Percentiles rank a stretch among this genome's conserved stretches.
Evolutionary conservation across 2,113 vertebrate genomes (phyloP).

Genomic region (Acrocephalus kingi): DNA sequence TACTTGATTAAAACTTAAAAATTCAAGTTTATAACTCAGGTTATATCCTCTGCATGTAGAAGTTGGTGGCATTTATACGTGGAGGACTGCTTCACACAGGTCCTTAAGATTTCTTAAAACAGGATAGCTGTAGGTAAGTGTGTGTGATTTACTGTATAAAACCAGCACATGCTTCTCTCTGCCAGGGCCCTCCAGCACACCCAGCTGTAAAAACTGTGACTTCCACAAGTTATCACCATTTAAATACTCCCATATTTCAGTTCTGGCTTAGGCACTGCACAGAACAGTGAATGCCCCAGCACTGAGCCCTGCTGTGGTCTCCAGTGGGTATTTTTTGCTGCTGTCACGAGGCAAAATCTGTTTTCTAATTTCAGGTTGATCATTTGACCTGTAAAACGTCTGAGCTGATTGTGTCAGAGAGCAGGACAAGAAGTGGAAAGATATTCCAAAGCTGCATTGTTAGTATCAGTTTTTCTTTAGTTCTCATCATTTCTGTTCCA

Average conservation of each 20-base stretch:
- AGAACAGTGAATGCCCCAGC: neutral
- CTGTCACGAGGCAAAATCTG: neutral
- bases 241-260: neutral
- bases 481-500: neutral
- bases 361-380: slow-evolving; percentile 70
- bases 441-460: slow-evolving; percentile 73
- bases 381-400: slow-evolving; percentile 76
- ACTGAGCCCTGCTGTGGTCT: neutral
- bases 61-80: neutral
- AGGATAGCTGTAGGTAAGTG: neutral
- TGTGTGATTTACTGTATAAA: neutral
- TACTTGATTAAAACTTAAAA: neutral
- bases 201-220: neutral
- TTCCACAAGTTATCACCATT: neutral
- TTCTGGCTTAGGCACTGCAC: neutral
- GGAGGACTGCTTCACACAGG: neutral
- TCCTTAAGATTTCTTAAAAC: neutral
- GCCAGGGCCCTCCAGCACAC: neutral
- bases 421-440: slow-evolving; percentile 85
- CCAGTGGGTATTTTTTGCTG: neutral
- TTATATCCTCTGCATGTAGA: neutral
- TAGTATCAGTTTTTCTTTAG: neutral
- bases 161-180: neutral
- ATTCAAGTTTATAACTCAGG: neutral
- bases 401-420: slow-evolving; percentile 72